Base-by-base conservation (phyloP, 2,113 vertebrate genomes). In the Taurulus bubalis region DNA sequence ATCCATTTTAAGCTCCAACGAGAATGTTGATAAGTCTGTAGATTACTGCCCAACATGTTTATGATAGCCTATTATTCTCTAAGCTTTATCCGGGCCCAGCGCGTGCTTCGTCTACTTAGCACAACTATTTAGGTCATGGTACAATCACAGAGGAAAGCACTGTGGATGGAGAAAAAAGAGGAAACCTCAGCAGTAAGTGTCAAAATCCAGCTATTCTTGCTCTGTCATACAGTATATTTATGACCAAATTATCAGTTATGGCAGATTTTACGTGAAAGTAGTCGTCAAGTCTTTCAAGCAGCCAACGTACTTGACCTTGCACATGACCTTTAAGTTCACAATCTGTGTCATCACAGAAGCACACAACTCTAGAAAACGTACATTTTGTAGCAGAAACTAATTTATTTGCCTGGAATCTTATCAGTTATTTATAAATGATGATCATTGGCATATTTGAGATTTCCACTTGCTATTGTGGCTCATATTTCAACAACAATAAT, bases 41-140 rank as follows among this genome's bases (percentile, higher is more conserved):
- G 92, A 94, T 94, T 93, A 93, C 84, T 78, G 83, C 71, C 79
- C 83, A 92, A 92, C 91, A 93, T 93, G 93, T 95, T 94, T 93
- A 93, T 91, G 90, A 92, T 93, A 86, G 86, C 89, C 88, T 89
- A 91, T 94, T 94, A 93, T 90, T 93, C 86, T 87, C 76, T 90
- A 85, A 89, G 83, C 87, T 79, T 89, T 80, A 87, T 87, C 89
- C 77, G 68, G 84, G 76, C 76, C 64, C 87, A 85, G 89, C 74
- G 84, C 86, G 84, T 88, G 88, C 87, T 93, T 91, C 73, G 51
- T 82, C 77, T 84, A 86, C 92, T 92, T 90, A 91, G 86, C 59
- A 49, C 84, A 91, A 76, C 85, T 90, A 93, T 94, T 91, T 93
- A 86, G 85, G 91, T 94, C 90, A 88, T 59, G 38, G 83, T 82